phyloP scores from a whole-genome alignment of 2,113 vertebrate species.

The Antechinus flavipes region DNA sequence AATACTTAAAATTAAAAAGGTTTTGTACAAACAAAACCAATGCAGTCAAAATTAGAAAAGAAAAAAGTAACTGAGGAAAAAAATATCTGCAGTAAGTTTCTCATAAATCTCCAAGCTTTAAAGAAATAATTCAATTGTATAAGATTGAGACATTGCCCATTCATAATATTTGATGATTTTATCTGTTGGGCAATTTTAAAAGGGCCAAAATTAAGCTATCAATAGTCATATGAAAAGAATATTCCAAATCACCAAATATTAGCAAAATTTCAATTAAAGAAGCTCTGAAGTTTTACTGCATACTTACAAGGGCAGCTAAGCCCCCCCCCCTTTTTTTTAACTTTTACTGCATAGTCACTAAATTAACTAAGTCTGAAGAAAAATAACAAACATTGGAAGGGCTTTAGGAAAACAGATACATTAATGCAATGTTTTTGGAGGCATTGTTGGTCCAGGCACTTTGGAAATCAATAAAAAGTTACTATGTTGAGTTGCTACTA shows the following conservation, averaged over 20 bases:
- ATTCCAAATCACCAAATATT: background rate
- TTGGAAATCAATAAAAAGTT: background rate
- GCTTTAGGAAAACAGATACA: background rate
- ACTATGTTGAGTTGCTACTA: background rate
- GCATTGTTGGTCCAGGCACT: background rate
- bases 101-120: background rate
- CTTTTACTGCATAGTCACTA: background rate
- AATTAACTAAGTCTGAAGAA: background rate
- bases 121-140: background rate
- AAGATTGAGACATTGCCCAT: background rate
- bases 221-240: background rate
- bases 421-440: background rate
- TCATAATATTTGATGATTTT: too few relatives aligned
- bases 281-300: background rate
- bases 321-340: too few relatives aligned
- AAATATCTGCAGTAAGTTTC: background rate
- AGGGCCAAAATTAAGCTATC: background rate
- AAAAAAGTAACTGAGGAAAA: background rate
- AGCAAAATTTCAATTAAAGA: background rate
- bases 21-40: background rate
- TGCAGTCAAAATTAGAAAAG: background rate
- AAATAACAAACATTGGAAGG: background rate
- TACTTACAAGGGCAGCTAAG: too few relatives aligned
- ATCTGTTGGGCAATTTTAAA: background rate
- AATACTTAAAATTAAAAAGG: background rate